Conservation (phyloP, 2,113 vertebrate genomes). For the Pluvianellus socialis region DNA sequence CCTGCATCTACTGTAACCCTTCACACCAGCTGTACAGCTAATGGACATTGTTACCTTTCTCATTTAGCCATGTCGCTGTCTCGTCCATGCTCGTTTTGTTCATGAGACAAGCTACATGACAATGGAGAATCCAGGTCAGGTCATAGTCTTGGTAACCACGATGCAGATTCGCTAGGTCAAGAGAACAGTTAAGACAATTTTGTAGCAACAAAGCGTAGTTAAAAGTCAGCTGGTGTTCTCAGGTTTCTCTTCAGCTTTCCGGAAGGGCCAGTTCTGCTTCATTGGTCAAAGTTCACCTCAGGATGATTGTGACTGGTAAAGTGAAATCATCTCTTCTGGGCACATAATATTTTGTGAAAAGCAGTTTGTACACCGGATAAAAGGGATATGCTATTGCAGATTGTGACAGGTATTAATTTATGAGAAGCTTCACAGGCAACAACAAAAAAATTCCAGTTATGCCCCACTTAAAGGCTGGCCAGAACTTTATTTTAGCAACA, state of each 20-base stretch:
- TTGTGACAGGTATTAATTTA: background rate
- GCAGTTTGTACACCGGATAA: background rate
- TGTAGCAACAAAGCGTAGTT: background rate
- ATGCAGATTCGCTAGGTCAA: background rate
- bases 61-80: background rate
- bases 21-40: background rate
- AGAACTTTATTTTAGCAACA: background rate
- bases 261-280: background rate
- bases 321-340: background rate
- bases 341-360: background rate
- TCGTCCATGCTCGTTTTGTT: rapidly evolving
- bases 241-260: background rate
- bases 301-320: background rate
- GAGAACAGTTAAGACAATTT: background rate
- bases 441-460: background rate
- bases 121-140: background rate
- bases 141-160: background rate
- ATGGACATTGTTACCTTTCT: background rate
- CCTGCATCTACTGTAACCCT: background rate
- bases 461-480: background rate
- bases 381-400: background rate
- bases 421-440: background rate
- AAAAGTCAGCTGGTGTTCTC: background rate
- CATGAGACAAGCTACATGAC: background rate
- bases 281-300: background rate